Base-by-base conservation (phyloP, 2,888 invertebrate genomes). In the Tetragonisca angustula region DNA sequence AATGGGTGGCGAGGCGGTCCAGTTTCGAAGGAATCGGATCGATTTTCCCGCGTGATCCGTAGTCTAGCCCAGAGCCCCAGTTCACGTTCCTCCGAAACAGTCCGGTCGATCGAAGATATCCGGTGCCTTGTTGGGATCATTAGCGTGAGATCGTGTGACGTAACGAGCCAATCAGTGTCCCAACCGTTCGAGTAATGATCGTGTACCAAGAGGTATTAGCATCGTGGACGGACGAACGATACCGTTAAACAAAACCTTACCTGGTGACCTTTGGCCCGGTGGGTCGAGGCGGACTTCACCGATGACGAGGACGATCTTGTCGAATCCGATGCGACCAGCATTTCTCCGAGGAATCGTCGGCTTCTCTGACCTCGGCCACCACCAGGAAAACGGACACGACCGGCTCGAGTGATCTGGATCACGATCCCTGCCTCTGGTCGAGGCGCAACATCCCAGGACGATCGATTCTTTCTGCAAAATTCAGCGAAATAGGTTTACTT, bases 231-330 rank as follows among this genome's bases (percentile, higher is more conserved):
- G 89, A 85, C 87, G 87, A 87, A 73, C 88, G 90, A 91, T 93
- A 93, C 94, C 94, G 94, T 93, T 94, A 93, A 94, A 92, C 92
- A 93, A 94, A 94, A 93, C 91, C 92, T 91, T 92, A 91, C 92
- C 92, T 90, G 87, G 89, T 93, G 92, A 93, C 92, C 94, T 90
- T 88, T 92, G 93, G 82, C 91, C 87, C 68, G 59, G 79, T 73
- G 79, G 79, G 67, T 83, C 84, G 75, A 71, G 43, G 50, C 32
- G 61, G 71, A 80, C 75, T 76, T 56, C 62, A 24, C 71, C 83
- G 83, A 91, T 89, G 89, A 90, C 91, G 89, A 91, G 87, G 87
- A 90, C 86, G 88, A 90, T 90, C 87, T 86, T 81, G 88, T 86
- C 87, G 80, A 74, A 70, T 83, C 81, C 72, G 65, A 67, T 59